Evolutionary conservation across 2,797 vertebrate genomes (phyloP).

Genomic region (Rhinogobio ventralis): DNA sequence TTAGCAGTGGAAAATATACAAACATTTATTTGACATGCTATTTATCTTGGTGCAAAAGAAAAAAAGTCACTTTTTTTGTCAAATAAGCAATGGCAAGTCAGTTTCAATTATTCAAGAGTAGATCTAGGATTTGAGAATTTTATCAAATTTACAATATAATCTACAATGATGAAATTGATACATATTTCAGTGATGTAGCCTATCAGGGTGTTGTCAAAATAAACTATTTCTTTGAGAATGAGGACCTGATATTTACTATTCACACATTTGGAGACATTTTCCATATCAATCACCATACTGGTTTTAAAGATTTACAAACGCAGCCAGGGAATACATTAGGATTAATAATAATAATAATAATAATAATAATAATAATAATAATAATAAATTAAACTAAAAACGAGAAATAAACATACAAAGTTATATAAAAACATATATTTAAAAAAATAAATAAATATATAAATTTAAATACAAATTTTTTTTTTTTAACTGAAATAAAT

Average conservation of each 20-base stretch:
- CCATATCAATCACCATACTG: too few species aligned
- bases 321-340: too few species aligned
- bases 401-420: too few species aligned
- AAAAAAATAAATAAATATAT: not conserved
- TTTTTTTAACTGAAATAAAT: too few species aligned
- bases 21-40: not conserved
- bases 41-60: not conserved
- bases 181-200: not conserved
- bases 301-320: not conserved
- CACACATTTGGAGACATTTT: not conserved
- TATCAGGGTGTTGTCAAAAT: not conserved
- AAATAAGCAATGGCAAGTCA: not conserved
- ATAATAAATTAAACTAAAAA: not conserved
- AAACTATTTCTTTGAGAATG: not conserved
- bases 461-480: too few species aligned
- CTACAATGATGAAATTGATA: not conserved
- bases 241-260: not conserved
- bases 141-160: not conserved
- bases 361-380: too few species aligned
- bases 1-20: not conserved
- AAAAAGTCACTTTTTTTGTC: not conserved
- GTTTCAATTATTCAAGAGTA: not conserved
- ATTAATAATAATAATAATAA: too few species aligned
- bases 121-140: not conserved
- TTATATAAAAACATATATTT: not conserved